Evolutionary conservation across 1,140 invertebrate species (phyloP).

Genomic region (Trypoxylus dichotomus): DNA sequence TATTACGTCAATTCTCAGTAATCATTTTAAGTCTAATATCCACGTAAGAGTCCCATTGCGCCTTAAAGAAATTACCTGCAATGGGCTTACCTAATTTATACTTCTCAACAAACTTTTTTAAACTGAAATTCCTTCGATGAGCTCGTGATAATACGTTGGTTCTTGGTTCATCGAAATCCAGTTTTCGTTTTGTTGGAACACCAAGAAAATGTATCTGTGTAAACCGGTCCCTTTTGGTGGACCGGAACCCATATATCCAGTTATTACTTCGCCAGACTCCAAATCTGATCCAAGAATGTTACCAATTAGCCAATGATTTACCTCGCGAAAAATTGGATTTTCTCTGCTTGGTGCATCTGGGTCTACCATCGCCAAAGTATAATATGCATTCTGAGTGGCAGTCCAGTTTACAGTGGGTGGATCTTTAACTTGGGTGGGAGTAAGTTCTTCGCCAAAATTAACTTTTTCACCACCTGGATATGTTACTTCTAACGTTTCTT

Average conservation of each 20-base stretch:
- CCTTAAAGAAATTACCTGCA: constrained; percentile 88
- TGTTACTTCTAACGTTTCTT: neutral
- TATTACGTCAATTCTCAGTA: constrained; percentile 40
- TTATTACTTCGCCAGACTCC: constrained; percentile 64
- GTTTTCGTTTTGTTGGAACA: constrained; percentile 79
- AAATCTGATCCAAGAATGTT: constrained; percentile 83
- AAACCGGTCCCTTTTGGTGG: constrained; percentile 78
- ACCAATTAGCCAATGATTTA: constrained; percentile 88
- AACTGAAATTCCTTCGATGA: constrained; percentile 73
- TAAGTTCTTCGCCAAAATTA: constrained; percentile 65
- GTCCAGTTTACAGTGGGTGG: constrained; percentile 64
- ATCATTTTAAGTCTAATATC: constrained; percentile 69
- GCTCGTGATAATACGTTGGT: constrained; percentile 58
- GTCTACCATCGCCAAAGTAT: constrained; percentile 78
- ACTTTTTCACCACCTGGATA: constrained; percentile 52
- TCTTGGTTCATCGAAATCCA: constrained; percentile 66
- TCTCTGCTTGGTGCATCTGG: constrained; percentile 86
- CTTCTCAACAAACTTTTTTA: constrained; percentile 77
- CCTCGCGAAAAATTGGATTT: constrained; percentile 76
- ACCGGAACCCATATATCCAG: constrained; percentile 80
- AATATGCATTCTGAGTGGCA: constrained; percentile 61
- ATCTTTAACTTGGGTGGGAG: constrained; percentile 66
- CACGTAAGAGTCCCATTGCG: constrained; percentile 88
- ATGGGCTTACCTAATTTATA: constrained; percentile 80
- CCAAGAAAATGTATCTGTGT: constrained; percentile 86